These are phyloP conservation scores for Miniopterus natalensis DNA, from an alignment of 2,113 vertebrate genomes.

Conservation along the genomic window DNA sequence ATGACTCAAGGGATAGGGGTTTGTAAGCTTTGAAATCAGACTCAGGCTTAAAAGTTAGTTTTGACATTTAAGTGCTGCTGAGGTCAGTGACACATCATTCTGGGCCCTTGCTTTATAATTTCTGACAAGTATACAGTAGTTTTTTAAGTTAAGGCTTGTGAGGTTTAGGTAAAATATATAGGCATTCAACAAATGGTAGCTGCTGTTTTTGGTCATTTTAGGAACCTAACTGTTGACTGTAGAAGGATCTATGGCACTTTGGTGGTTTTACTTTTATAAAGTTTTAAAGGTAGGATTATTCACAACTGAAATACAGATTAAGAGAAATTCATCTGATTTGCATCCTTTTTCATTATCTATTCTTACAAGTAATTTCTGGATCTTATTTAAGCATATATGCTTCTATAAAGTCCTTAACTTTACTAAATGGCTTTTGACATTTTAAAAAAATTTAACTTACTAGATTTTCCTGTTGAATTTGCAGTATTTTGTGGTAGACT, in stretches of 20 bases:
- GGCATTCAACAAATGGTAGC: not conserved
- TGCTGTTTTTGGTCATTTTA: not conserved
- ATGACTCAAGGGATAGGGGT: not conserved
- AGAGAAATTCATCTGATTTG: not conserved
- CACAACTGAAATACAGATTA: not conserved
- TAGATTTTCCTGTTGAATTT: conserved; percentile 11
- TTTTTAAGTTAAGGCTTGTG: not conserved
- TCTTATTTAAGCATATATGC: not conserved
- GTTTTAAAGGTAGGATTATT: conserved; percentile 27
- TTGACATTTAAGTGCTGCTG: conserved; percentile 10
- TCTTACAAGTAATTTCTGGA: not conserved
- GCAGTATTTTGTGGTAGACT: conserved; percentile 19
- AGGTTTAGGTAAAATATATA: not conserved
- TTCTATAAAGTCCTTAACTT: conserved; percentile 9
- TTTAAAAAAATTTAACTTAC: conserved; percentile 9
- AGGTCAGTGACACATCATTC: not conserved
- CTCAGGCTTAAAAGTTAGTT: conserved; percentile 15
- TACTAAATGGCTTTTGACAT: not conserved
- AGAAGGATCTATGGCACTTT: not conserved
- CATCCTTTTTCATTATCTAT: not conserved
- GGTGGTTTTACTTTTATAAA: conserved; percentile 13
- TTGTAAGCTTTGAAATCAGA: not conserved
- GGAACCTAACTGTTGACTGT: not conserved
- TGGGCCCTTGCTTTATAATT: not conserved
- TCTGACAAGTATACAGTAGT: not conserved